Evolutionary conservation across 2,113 vertebrate genomes (phyloP).

Genomic region (Catagonus wagneri): DNA sequence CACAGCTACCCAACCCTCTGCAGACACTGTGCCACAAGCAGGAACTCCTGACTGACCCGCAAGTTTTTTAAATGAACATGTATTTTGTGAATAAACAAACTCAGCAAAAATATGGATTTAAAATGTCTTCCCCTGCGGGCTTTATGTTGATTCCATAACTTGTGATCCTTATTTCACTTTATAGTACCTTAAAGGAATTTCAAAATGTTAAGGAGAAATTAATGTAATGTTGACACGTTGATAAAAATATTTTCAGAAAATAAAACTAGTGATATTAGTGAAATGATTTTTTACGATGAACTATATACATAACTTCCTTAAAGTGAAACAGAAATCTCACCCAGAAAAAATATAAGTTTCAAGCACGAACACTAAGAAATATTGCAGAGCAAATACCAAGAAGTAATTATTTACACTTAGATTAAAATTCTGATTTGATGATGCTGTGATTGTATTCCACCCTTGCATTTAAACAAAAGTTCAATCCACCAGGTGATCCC

Average conservation of each 20-base stretch:
- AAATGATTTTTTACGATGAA: neutral
- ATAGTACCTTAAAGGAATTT: neutral
- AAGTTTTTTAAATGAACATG: neutral
- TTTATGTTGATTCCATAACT: neutral
- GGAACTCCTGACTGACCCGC: too few relatives aligned
- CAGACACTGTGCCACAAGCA: too few relatives aligned
- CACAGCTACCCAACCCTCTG: too few relatives aligned
- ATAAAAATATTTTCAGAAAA: neutral
- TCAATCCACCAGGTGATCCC: neutral
- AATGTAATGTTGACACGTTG: neutral
- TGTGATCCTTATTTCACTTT: neutral
- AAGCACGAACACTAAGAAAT: constrained; percentile 12
- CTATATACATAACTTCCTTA: neutral
- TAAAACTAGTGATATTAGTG: neutral
- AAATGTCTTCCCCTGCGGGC: neutral
- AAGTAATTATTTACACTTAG: neutral
- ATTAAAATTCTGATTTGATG: neutral
- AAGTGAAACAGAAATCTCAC: neutral
- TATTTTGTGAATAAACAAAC: constrained; percentile 9
- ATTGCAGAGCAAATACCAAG: neutral
- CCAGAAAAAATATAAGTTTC: neutral
- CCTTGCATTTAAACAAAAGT: neutral
- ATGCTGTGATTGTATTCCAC: neutral
- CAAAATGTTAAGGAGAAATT: constrained; percentile 13
- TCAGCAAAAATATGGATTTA: neutral